phyloP scores from a whole-genome alignment of 2,113 vertebrate genomes.

The Pelmatolapia mariae region DNA sequence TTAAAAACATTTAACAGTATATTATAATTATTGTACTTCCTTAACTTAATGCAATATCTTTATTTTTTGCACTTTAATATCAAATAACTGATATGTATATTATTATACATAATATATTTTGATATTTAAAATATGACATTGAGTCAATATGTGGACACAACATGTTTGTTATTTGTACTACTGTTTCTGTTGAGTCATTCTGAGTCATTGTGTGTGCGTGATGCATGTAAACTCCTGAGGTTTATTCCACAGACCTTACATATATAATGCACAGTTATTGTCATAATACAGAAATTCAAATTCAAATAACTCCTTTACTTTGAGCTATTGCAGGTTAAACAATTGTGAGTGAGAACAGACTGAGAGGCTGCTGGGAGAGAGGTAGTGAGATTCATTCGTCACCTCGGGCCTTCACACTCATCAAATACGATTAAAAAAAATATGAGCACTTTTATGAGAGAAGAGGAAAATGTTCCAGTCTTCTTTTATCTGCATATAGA shows the following conservation, averaged over 20 bases:
- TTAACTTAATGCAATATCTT: neutral
- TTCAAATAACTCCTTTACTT: neutral
- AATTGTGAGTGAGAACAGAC: neutral
- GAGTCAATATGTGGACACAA: neutral
- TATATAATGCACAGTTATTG: neutral
- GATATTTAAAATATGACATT: neutral
- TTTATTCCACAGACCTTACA: neutral
- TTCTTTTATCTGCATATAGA: neutral
- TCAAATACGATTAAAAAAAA: neutral
- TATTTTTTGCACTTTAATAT: neutral
- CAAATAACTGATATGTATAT: neutral
- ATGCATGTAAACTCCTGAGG: neutral
- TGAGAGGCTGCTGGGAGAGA: neutral
- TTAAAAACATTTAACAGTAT: neutral
- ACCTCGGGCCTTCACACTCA: neutral
- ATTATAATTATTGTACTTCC: neutral
- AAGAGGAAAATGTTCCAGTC: neutral
- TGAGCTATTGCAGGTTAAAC: neutral
- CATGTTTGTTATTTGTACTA: neutral
- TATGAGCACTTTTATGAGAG: neutral
- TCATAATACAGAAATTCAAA: neutral
- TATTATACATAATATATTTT: rapidly evolving
- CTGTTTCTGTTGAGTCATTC: neutral
- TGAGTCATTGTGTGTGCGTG: neutral
- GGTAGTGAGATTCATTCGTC: neutral